A percentile compares a stretch with the other conserved stretches of the same genome.
phyloP scores from a whole-genome alignment of 1,140 invertebrate genomes.

The Saccostrea cuccullata region DNA sequence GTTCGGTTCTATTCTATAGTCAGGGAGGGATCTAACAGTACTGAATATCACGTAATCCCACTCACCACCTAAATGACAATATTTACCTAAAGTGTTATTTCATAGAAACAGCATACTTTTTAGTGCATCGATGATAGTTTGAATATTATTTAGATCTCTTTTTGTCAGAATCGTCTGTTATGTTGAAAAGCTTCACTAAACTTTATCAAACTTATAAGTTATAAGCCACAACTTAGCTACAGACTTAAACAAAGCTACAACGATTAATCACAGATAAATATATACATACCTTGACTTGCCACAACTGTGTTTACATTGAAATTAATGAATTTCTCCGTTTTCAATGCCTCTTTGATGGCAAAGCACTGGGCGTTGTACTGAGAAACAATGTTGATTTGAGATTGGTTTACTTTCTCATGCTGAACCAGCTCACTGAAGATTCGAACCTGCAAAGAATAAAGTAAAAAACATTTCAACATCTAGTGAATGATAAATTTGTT shows the following conservation, averaged over 20 bases:
- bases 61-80: constrained; percentile 63
- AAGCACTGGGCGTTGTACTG: constrained; percentile 62
- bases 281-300: constrained; percentile 58
- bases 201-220: too few species aligned
- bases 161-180: too few species aligned
- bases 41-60: constrained; percentile 73
- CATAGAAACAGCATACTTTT: too few species aligned
- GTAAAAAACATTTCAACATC: not conserved
- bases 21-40: constrained; percentile 68
- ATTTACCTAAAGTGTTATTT: too few species aligned
- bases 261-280: too few species aligned
- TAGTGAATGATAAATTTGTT: too few species aligned
- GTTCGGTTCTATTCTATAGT: constrained; percentile 65
- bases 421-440: not conserved
- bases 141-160: too few species aligned
- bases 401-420: constrained; percentile 33
- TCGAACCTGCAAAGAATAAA: not conserved
- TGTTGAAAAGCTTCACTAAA: too few species aligned
- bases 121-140: too few species aligned
- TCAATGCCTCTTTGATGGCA: constrained; percentile 43
- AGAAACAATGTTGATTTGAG: constrained; percentile 55
- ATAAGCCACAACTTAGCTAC: too few species aligned
- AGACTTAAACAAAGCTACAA: too few species aligned
- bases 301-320: constrained; percentile 58
- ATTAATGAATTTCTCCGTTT: constrained; percentile 13